phyloP scores from a whole-genome alignment of 2,888 invertebrate species.

The Beris chalybata region DNA sequence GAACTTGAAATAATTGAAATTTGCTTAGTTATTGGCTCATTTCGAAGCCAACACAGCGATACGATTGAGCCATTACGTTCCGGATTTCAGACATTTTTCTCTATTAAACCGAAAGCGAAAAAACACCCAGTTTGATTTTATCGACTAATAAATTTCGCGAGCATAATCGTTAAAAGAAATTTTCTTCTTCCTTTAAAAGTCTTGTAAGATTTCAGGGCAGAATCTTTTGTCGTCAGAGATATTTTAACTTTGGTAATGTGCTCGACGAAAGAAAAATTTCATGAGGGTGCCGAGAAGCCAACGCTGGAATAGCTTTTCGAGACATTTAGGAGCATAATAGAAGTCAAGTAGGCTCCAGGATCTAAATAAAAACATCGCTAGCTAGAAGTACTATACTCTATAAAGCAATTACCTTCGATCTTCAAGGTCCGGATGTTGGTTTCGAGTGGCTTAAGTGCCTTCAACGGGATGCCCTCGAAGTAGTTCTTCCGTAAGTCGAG shows the following conservation, averaged over 20 bases:
- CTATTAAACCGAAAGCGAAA: slow-evolving; percentile 2
- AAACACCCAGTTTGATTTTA: slow-evolving; percentile 31
- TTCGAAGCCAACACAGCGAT: neutral
- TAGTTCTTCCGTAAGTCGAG: slow-evolving; percentile 83
- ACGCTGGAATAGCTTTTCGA: neutral
- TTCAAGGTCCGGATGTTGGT: slow-evolving; percentile 77
- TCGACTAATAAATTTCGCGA: slow-evolving; percentile 30
- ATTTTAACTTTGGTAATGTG: neutral
- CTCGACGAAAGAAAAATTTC: neutral
- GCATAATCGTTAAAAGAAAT: slow-evolving; percentile 34
- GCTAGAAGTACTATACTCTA: neutral
- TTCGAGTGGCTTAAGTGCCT: slow-evolving; percentile 76
- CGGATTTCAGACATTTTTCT: neutral
- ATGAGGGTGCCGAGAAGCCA: neutral
- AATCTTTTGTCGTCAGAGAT: no score
- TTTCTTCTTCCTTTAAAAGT: neutral
- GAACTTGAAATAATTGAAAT: slow-evolving; percentile 3
- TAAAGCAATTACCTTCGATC: slow-evolving; percentile 71
- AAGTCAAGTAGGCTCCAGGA: neutral
- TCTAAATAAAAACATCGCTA: neutral
- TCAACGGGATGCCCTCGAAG: slow-evolving; percentile 76
- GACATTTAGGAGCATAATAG: neutral
- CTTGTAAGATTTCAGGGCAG: no score
- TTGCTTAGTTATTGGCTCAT: neutral
- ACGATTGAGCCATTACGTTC: slow-evolving; percentile 1